phyloP scores from a whole-genome alignment of 2,888 invertebrate species.

The Rhingia rostrata region DNA sequence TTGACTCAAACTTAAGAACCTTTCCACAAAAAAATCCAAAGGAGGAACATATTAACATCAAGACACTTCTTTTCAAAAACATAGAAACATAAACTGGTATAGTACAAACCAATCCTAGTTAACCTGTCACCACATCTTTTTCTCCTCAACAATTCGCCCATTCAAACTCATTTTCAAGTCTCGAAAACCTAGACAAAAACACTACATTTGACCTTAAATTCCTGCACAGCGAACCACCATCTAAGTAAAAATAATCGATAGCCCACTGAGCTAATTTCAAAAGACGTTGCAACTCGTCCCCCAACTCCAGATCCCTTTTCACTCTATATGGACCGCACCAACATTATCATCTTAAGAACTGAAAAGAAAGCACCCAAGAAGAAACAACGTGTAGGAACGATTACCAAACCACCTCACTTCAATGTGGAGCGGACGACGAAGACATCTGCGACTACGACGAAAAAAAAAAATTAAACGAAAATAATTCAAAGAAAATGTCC shows the following conservation, averaged over 20 bases:
- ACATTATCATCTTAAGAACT: constrained; percentile 50
- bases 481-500: constrained; percentile 61
- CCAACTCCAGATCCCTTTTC: background rate
- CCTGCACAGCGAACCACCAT: background rate
- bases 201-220: constrained; percentile 52
- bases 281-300: constrained; percentile 44
- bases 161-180: background rate
- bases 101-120: background rate
- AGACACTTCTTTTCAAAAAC: background rate
- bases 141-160: too few species aligned
- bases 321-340: constrained; percentile 1
- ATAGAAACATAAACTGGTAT: too few species aligned
- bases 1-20: too few species aligned
- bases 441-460: background rate
- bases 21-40: too few species aligned
- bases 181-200: constrained; percentile 13
- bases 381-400: constrained; percentile 16
- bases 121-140: background rate
- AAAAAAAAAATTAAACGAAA: constrained; percentile 30
- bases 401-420: constrained; percentile 7
- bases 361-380: constrained; percentile 29
- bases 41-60: too few species aligned
- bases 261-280: constrained; percentile 69
- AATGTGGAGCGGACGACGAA: background rate
- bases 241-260: constrained; percentile 64